Conservation (phyloP, 2,113 vertebrate genomes). For the Panthera leo region DNA sequence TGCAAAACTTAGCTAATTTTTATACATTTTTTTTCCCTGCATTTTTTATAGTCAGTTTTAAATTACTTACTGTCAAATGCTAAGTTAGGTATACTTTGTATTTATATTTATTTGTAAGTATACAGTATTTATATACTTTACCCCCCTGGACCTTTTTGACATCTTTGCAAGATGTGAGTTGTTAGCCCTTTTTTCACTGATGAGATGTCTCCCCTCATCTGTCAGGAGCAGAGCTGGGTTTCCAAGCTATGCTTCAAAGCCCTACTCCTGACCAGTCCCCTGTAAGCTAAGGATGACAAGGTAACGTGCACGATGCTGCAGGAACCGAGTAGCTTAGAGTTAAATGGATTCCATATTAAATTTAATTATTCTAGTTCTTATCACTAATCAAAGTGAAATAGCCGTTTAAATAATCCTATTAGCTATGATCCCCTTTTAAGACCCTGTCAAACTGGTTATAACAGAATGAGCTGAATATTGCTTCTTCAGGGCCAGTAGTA, state of each 20-base stretch:
- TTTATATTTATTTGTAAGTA: not conserved
- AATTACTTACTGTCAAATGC: not conserved
- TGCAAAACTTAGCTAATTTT: not conserved
- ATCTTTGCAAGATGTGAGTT: not conserved
- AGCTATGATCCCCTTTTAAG: not conserved
- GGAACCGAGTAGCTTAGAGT: not conserved
- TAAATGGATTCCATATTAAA: slow-evolving; percentile 13
- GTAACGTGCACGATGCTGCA: not conserved
- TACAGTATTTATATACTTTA: not conserved
- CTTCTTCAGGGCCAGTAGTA: not conserved
- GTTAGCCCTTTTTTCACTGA: not conserved
- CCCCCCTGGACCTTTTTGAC: not conserved
- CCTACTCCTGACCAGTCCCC: not conserved
- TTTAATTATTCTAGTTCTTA: slow-evolving; percentile 36
- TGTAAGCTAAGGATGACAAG: not conserved
- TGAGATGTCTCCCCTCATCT: not conserved
- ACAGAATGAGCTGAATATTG: not conserved
- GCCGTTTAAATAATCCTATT: slow-evolving; percentile 42
- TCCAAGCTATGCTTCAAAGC: not conserved
- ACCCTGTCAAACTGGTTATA: slow-evolving; percentile 30
- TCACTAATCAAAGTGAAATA: slow-evolving; percentile 27
- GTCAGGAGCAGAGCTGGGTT: not conserved
- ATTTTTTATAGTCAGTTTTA: not conserved
- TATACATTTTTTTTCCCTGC: not conserved
- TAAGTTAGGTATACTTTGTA: not conserved